phyloP scores from a whole-genome alignment of 2,113 vertebrate genomes.

The Hippocampus guttulatus region DNA sequence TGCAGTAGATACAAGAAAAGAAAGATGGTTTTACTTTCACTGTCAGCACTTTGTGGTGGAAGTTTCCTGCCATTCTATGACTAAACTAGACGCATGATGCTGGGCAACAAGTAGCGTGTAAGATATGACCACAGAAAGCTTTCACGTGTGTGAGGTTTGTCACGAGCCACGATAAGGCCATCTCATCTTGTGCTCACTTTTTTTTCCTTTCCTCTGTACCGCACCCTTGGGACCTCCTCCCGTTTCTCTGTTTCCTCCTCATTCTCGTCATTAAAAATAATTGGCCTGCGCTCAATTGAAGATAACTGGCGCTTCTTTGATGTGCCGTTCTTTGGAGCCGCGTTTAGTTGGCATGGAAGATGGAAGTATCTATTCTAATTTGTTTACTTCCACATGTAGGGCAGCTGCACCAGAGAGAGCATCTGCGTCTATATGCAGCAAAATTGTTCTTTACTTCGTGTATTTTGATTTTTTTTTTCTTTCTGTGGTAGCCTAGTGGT shows the following conservation, averaged over 20 bases:
- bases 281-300: constrained; percentile 64
- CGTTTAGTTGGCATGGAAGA: constrained; percentile 18
- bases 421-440: background rate
- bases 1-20: background rate
- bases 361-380: constrained; percentile 28
- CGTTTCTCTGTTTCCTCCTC: constrained; percentile 43
- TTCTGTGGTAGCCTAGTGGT: no score
- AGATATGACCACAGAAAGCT: constrained; percentile 5
- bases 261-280: constrained; percentile 68
- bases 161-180: background rate
- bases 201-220: background rate
- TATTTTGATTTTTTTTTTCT: background rate
- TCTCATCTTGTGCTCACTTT: background rate
- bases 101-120: background rate
- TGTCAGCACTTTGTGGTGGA: constrained; percentile 4
- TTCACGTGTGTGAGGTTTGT: background rate
- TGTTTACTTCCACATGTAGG: constrained; percentile 12
- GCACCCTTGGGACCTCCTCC: constrained; percentile 38
- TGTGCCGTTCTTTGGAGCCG: constrained; percentile 14
- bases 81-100: background rate
- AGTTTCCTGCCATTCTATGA: background rate
- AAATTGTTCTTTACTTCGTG: background rate
- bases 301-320: constrained; percentile 54
- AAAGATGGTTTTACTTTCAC: background rate
- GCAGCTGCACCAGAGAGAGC: constrained; percentile 17